A percentile compares a stretch with the other conserved stretches of the same genome.
Conservation (phyloP, 53 echinoderm and acorn worm genomes). For the Astropecten irregularis region DNA sequence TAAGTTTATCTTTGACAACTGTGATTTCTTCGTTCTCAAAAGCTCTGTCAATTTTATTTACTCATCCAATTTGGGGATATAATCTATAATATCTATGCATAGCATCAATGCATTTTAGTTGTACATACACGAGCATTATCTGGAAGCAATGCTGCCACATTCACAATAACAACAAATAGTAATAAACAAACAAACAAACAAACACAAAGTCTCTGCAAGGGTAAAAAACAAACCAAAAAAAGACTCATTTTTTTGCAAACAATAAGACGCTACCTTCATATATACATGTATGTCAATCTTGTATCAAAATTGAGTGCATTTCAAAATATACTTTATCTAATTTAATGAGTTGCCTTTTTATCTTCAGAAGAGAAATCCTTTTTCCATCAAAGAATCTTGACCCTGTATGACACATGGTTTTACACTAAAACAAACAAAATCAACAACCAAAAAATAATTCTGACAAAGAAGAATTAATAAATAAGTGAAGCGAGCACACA, state of each 20-base stretch:
- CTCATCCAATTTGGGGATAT: slow-evolving; percentile 39
- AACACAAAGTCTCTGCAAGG: not conserved
- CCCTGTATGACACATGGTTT: slow-evolving; percentile 37
- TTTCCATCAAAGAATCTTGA: no score
- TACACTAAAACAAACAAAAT: not conserved
- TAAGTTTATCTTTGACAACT: no score
- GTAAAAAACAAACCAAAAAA: not conserved
- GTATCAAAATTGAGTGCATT: slow-evolving; percentile 42
- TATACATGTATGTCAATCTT: slow-evolving; percentile 31
- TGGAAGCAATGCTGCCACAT: slow-evolving; percentile 26
- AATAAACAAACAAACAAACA: no score
- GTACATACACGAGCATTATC: slow-evolving; percentile 29
- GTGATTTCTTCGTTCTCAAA: no score
- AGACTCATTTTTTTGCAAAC: not conserved
- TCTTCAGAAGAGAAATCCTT: no score
- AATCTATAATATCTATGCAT: slow-evolving; percentile 47
- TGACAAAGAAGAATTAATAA: no score
- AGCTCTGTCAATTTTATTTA: slow-evolving; percentile 59
- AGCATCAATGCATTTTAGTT: slow-evolving; percentile 27
- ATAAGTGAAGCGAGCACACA: no score
- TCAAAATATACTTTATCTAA: not conserved
- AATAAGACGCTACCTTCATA: slow-evolving; percentile 34
- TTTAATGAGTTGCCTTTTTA: not conserved
- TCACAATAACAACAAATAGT: no score
- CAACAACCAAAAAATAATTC: no score